Conservation (phyloP, 2,888 invertebrate genomes). For the Adelognathus sp. region DNA sequence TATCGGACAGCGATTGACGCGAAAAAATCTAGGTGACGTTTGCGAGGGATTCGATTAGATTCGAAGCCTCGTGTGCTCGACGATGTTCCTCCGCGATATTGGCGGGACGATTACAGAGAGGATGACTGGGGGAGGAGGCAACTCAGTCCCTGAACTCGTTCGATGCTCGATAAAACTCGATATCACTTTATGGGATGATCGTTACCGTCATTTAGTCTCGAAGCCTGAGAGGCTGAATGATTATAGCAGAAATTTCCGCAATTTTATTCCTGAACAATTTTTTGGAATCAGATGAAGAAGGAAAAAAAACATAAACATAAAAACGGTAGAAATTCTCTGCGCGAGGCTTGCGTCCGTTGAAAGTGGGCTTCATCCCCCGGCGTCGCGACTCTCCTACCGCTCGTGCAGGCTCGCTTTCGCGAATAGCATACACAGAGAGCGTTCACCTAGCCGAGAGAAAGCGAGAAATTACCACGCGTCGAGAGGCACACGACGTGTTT, state of each 20-base stretch:
- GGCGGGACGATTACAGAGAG: background rate
- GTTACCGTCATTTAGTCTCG: background rate
- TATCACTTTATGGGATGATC: background rate
- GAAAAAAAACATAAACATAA: slow-evolving; percentile 55
- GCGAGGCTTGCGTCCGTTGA: slow-evolving; percentile 42
- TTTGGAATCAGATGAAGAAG: slow-evolving; percentile 46
- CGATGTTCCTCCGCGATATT: background rate
- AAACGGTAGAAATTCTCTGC: slow-evolving; percentile 49
- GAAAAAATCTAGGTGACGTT: slow-evolving; percentile 31
- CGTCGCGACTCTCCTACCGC: slow-evolving; percentile 41
- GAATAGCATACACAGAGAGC: slow-evolving; percentile 53
- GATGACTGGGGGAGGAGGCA: background rate
- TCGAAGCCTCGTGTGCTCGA: slow-evolving; percentile 13
- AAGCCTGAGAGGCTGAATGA: too few species aligned
- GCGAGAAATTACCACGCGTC: slow-evolving; percentile 59
- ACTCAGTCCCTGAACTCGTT: slow-evolving; percentile 2
- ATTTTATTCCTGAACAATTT: background rate
- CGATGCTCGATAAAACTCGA: background rate
- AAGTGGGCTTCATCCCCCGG: slow-evolving; percentile 60
- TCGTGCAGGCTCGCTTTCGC: slow-evolving; percentile 53
- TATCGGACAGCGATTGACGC: slow-evolving; percentile 10
- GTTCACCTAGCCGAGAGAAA: slow-evolving; percentile 45
- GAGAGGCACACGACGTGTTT: slow-evolving; percentile 55
- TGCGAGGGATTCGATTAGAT: slow-evolving; percentile 23
- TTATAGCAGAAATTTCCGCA: too few species aligned